Evolutionary conservation across 2,888 invertebrate genomes (phyloP).

Genomic region (Teleiodes luculella): DNA sequence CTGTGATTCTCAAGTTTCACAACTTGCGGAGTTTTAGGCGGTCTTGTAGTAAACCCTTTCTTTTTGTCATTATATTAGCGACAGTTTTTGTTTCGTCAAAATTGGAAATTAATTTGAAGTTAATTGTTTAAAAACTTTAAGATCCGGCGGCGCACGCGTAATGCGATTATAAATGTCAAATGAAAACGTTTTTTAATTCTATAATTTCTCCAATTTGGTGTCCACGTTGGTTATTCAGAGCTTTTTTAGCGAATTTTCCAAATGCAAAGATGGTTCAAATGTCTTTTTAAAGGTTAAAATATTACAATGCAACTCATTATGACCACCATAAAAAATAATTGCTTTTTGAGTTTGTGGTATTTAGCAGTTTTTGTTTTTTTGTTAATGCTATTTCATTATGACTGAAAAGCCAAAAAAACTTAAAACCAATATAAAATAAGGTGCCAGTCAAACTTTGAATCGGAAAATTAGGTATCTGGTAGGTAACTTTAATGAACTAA

Average conservation of each 20-base stretch:
- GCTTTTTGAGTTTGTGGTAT: neutral
- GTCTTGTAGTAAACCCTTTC: too few species aligned
- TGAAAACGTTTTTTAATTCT: slow-evolving; percentile 16
- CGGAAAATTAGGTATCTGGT: too few species aligned
- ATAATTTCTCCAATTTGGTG: slow-evolving; percentile 12
- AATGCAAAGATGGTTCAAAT: neutral
- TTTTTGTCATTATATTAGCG: neutral
- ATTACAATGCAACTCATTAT: neutral
- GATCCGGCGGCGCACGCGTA: slow-evolving; percentile 6
- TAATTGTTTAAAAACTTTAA: slow-evolving; percentile 11
- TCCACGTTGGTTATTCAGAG: neutral
- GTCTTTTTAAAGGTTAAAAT: slow-evolving; percentile 5
- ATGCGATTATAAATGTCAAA: slow-evolving; percentile 13
- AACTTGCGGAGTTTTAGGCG: too few species aligned
- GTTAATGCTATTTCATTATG: neutral
- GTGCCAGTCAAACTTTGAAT: too few species aligned
- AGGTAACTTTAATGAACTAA: too few species aligned
- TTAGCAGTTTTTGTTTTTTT: neutral
- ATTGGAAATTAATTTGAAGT: slow-evolving; percentile 11
- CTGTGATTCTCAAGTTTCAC: too few species aligned
- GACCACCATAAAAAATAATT: neutral
- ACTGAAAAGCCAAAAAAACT: too few species aligned
- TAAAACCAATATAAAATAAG: too few species aligned
- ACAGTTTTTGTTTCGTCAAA: neutral
- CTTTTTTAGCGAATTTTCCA: slow-evolving; percentile 6